A percentile compares a stretch with the other conserved stretches of the same genome.
Conservation (phyloP, 2,797 vertebrate species). For the Tragopan temminckii region DNA sequence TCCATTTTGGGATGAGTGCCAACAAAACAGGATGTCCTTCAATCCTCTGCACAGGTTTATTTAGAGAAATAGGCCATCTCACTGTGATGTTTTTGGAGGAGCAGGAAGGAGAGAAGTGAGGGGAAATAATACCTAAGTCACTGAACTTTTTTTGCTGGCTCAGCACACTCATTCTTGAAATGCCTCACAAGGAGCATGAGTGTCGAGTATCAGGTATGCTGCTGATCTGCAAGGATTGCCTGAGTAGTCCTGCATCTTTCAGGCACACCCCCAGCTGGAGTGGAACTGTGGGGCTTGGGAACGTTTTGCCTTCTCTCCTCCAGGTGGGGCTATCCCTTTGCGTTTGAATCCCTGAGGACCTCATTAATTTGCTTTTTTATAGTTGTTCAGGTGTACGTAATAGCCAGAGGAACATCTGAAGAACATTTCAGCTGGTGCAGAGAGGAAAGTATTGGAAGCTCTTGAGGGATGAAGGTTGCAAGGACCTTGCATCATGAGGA, state of each 20-base stretch:
- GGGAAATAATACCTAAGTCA: background rate
- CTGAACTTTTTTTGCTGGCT: background rate
- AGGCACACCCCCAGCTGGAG: background rate
- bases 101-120: background rate
- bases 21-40: background rate
- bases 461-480: background rate
- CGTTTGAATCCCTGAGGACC: constrained; percentile 2
- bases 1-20: background rate
- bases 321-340: constrained; percentile 71
- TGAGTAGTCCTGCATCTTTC: background rate
- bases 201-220: background rate
- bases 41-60: background rate
- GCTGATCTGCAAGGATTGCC: background rate
- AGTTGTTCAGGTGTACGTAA: background rate
- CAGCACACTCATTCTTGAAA: background rate
- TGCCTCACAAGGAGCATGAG: background rate
- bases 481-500: background rate
- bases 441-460: background rate
- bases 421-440: background rate
- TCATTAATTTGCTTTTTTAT: background rate
- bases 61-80: background rate
- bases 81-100: background rate
- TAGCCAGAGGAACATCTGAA: background rate
- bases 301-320: constrained; percentile 42
- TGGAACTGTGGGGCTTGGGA: background rate